Conservation (phyloP, 2,113 vertebrate genomes). For the Oreocharis arfaki region DNA sequence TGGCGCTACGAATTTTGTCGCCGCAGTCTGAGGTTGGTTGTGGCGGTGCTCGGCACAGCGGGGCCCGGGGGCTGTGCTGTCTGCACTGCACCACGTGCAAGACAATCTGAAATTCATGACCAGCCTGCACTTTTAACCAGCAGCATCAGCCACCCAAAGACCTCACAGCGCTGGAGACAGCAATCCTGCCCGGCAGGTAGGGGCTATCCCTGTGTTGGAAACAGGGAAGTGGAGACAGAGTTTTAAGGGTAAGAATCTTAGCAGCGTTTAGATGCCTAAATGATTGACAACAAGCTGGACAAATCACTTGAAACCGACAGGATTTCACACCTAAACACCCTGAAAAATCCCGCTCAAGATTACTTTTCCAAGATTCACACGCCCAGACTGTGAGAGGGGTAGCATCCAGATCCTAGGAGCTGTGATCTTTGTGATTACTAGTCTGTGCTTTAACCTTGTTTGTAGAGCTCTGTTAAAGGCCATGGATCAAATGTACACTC, state of each 20-base stretch:
- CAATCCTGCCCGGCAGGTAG: background rate
- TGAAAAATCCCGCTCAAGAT: background rate
- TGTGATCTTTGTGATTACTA: background rate
- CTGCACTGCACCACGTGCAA: background rate
- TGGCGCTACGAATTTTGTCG: constrained; percentile 29
- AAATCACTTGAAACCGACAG: background rate
- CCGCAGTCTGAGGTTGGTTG: background rate
- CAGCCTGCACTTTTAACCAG: constrained; percentile 47
- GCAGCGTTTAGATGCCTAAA: background rate
- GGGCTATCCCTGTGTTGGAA: background rate
- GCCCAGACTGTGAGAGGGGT: background rate
- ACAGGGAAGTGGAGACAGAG: background rate
- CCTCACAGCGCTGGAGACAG: background rate
- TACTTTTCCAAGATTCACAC: background rate
- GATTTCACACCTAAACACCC: background rate
- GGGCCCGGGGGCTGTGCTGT: background rate
- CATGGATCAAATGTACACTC: background rate
- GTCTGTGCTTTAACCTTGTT: background rate
- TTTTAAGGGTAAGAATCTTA: background rate
- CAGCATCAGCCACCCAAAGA: background rate
- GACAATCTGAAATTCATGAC: constrained; percentile 59
- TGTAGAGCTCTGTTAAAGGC: background rate
- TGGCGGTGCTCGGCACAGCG: background rate
- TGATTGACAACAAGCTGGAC: background rate
- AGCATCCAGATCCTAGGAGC: background rate